A percentile compares a stretch with the other conserved stretches of the same genome.
Evolutionary conservation across 2,888 invertebrate genomes (phyloP).

Genomic region (Cordilura impudica): DNA sequence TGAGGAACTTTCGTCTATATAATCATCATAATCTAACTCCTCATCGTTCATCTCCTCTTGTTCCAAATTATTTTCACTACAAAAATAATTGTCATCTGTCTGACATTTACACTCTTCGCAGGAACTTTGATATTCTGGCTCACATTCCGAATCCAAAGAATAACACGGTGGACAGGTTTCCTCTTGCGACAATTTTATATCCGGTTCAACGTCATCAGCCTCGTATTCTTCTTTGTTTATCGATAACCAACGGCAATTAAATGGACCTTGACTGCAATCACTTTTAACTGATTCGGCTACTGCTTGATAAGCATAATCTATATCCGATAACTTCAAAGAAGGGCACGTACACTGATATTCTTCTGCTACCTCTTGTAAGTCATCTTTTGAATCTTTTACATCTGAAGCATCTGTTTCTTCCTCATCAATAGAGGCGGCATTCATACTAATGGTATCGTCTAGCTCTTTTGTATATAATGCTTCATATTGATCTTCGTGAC

Average conservation of each 20-base stretch:
- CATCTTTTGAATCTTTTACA: constrained; percentile 17
- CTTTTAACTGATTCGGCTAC: constrained; percentile 65
- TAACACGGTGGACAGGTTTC: constrained; percentile 69
- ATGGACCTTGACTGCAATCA: constrained; percentile 71
- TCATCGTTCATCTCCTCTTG: too few relatives aligned
- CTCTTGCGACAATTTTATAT: constrained; percentile 66
- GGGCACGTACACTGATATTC: constrained; percentile 2
- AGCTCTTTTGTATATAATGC: constrained; percentile 3
- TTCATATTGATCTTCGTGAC: constrained; percentile 4
- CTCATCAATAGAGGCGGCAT: too few relatives aligned
- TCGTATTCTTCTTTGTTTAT: constrained; percentile 67
- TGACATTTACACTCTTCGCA: constrained; percentile 55
- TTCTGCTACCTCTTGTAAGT: background rate
- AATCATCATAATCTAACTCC: background rate
- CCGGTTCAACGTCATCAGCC: constrained; percentile 48
- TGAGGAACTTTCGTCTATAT: too few relatives aligned
- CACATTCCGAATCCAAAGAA: constrained; percentile 51
- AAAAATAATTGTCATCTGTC: constrained; percentile 31
- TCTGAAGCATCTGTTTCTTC: too few relatives aligned
- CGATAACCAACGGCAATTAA: constrained; percentile 70
- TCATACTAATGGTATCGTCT: background rate
- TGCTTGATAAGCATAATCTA: constrained; percentile 66
- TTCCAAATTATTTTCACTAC: constrained; percentile 29
- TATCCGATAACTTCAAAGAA: constrained; percentile 64
- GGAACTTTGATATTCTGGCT: constrained; percentile 61